These are phyloP conservation scores for Callipepla californica DNA, from an alignment of 2,113 vertebrate species.

Conservation along the genomic window DNA sequence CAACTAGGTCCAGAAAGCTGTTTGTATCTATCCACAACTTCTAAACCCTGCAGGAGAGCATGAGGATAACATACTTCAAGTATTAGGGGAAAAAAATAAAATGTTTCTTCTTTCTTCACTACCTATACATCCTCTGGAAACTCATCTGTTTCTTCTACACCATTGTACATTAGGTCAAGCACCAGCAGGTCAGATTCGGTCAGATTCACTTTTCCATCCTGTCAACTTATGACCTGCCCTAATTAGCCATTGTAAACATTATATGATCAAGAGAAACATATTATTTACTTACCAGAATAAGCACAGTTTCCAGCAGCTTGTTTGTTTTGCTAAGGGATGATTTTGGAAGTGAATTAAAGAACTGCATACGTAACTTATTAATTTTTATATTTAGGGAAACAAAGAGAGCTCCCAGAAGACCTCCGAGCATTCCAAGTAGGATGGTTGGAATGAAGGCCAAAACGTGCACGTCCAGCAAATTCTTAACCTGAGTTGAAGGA, in stretches of 20 bases:
- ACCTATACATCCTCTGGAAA: not conserved
- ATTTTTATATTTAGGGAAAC: slow-evolving; percentile 57
- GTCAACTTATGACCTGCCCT: not conserved
- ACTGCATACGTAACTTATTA: slow-evolving; percentile 44
- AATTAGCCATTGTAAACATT: not conserved
- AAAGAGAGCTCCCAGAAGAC: slow-evolving; percentile 66
- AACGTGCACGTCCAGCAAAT: slow-evolving; percentile 53
- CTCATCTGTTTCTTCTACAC: not conserved
- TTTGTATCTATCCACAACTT: not conserved
- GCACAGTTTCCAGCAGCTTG: slow-evolving; percentile 53
- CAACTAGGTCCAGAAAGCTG: not conserved
- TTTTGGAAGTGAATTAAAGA: slow-evolving; percentile 62
- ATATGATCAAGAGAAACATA: not conserved
- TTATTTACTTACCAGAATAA: slow-evolving; percentile 68
- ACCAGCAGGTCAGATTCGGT: not conserved
- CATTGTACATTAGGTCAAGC: not conserved
- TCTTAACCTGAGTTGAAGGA: slow-evolving; percentile 59
- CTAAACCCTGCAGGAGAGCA: not conserved
- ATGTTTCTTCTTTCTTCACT: not conserved
- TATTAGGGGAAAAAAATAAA: not conserved
- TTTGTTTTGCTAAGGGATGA: slow-evolving; percentile 48
- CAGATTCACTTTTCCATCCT: not conserved
- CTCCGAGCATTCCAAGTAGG: slow-evolving; percentile 61
- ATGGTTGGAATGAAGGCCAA: slow-evolving; percentile 58
- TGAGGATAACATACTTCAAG: not conserved